A percentile compares a stretch with the other conserved stretches of the same genome.
Conservation (phyloP, 2,888 invertebrate genomes). For the Smittia sp. region DNA sequence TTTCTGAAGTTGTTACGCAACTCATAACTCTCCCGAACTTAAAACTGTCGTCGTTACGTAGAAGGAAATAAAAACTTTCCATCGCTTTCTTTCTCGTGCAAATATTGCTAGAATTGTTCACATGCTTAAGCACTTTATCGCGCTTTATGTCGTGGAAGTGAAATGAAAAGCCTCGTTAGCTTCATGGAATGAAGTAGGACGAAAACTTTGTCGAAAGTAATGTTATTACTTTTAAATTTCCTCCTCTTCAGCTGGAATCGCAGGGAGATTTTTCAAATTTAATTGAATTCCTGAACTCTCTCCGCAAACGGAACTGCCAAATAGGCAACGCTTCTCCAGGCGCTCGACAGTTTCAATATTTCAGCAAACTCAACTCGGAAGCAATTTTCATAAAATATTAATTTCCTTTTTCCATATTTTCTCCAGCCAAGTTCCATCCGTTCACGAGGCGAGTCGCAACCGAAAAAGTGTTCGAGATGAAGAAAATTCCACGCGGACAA, state of each 20-base stretch:
- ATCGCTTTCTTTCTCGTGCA: no score
- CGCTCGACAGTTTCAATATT: neutral
- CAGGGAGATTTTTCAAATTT: neutral
- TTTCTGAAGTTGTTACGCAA: no score
- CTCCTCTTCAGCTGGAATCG: neutral
- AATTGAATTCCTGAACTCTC: neutral
- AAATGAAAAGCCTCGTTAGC: neutral
- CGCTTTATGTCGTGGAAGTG: no score
- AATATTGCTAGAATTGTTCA: no score
- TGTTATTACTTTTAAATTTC: conserved; percentile 1
- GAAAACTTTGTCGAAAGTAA: neutral
- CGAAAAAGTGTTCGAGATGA: neutral
- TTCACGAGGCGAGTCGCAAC: neutral
- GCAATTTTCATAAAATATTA: conserved; percentile 40
- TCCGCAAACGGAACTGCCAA: neutral
- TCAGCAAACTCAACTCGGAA: conserved; percentile 29
- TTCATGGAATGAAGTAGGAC: neutral
- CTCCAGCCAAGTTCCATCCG: neutral
- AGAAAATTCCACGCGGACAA: neutral
- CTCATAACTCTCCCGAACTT: no score
- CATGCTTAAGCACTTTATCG: no score
- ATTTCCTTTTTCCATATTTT: conserved; percentile 32
- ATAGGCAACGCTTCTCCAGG: neutral
- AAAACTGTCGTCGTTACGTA: no score
- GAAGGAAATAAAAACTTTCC: no score